Conservation (phyloP, 2,888 invertebrate species). For the Lacanobia wlatinum region DNA sequence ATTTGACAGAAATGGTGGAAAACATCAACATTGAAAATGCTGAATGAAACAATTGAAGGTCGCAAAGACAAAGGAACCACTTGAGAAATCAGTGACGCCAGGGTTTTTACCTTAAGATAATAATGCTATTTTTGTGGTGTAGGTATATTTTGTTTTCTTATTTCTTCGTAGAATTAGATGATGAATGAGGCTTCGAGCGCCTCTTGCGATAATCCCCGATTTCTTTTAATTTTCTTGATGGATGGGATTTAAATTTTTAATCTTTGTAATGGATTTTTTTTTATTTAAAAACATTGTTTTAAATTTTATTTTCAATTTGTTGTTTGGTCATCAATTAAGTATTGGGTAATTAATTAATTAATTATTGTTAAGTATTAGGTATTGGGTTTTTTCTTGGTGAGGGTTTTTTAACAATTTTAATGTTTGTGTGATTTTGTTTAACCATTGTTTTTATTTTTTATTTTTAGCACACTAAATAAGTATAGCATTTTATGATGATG, state of each 20-base stretch:
- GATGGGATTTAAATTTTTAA: slow-evolving; percentile 51
- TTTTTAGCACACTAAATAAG: slow-evolving; percentile 41
- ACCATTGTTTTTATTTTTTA: slow-evolving; percentile 40
- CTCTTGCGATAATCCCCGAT: slow-evolving; percentile 50
- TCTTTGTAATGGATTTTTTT: slow-evolving; percentile 28
- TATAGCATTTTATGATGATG: slow-evolving; percentile 16
- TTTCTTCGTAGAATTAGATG: slow-evolving; percentile 14
- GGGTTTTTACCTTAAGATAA: slow-evolving; percentile 35
- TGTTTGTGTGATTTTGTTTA: slow-evolving; percentile 18
- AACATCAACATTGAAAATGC: slow-evolving; percentile 61
- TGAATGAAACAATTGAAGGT: slow-evolving; percentile 44
- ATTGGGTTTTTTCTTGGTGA: neutral
- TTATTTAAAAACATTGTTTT: slow-evolving; percentile 2
- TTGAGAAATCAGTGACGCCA: slow-evolving; percentile 21
- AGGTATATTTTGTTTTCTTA: slow-evolving; percentile 44
- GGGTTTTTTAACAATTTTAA: neutral
- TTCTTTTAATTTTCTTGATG: slow-evolving; percentile 57
- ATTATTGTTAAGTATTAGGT: neutral
- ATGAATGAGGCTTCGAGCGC: slow-evolving; percentile 36
- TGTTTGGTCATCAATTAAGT: neutral
- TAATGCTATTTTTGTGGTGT: slow-evolving; percentile 34
- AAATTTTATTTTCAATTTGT: neutral
- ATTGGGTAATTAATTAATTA: no score
- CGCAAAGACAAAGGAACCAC: slow-evolving; percentile 26
- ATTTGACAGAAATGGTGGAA: slow-evolving; percentile 66